Conservation (phyloP, 2,797 vertebrate species). For the Spea hammondii region DNA sequence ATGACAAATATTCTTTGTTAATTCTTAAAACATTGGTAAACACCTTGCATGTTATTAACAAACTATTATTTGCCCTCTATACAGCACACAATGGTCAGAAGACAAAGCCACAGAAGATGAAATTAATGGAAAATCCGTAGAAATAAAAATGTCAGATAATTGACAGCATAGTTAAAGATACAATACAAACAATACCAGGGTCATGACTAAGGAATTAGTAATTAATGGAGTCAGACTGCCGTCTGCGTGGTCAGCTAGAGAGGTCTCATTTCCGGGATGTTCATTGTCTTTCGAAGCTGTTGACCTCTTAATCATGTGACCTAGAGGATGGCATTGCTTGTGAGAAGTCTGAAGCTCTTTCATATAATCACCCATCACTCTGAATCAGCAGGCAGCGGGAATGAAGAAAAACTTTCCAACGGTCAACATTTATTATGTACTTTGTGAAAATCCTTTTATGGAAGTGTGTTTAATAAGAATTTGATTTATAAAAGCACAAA, state of each 20-base stretch:
- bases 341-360: slow-evolving; percentile 16
- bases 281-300: slow-evolving; percentile 7
- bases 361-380: neutral
- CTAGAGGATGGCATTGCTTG: slow-evolving; percentile 2
- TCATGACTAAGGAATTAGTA: slow-evolving; percentile 29
- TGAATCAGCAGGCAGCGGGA: slow-evolving; percentile 26
- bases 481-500: too few species aligned
- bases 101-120: too few species aligned
- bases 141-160: too few species aligned
- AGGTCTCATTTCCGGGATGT: slow-evolving; percentile 26
- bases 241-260: neutral
- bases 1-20: too few species aligned
- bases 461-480: too few species aligned
- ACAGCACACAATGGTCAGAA: too few species aligned
- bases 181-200: slow-evolving; percentile 8
- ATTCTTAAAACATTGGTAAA: too few species aligned
- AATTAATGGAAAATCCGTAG: too few species aligned
- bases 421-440: neutral
- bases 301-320: slow-evolving; percentile 38
- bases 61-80: too few species aligned
- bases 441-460: too few species aligned
- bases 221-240: neutral
- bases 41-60: too few species aligned
- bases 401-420: slow-evolving; percentile 8
- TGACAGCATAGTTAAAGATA: neutral